phyloP scores from a whole-genome alignment of 92 coral and sea anemone species.

The Epizoanthus scotinus region DNA sequence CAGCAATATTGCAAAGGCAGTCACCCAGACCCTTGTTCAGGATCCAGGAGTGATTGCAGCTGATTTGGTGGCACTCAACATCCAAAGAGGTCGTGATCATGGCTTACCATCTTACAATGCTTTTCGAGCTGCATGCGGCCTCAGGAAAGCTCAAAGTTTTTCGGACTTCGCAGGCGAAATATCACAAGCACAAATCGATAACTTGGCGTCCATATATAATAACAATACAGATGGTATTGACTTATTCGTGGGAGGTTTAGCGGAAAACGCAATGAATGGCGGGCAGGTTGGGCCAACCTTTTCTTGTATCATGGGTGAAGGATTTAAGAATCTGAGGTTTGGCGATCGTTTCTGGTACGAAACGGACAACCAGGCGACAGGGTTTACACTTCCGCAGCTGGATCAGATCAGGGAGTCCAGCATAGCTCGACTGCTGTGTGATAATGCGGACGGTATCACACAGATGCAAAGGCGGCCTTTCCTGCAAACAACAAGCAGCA shows the following conservation, averaged over 20 bases:
- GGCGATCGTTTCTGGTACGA: conserved; percentile 63
- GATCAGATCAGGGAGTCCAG: conserved; percentile 25
- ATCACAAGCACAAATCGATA: not conserved
- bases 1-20: conserved; percentile 49
- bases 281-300: conserved; percentile 39
- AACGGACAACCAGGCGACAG: conserved; percentile 22
- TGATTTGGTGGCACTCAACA: conserved; percentile 60
- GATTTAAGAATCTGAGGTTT: conserved; percentile 26
- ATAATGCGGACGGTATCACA: conserved; percentile 42
- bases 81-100: conserved; percentile 70
- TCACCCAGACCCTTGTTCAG: conserved; percentile 49
- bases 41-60: conserved; percentile 44
- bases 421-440: conserved; percentile 49
- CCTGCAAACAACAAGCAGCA: not conserved
- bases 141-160: conserved; percentile 2
- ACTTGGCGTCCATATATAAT: conserved; percentile 24
- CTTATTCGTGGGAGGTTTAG: conserved; percentile 47
- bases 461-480: conserved; percentile 11
- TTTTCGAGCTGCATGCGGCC: conserved; percentile 32
- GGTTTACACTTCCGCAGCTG: conserved; percentile 35
- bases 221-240: conserved; percentile 21
- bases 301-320: conserved; percentile 31
- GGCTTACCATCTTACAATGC: conserved; percentile 59
- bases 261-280: conserved; percentile 26
- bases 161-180: conserved; percentile 22